A percentile compares a stretch with the other conserved stretches of the same genome.
phyloP scores from a whole-genome alignment of 2,888 invertebrate genomes.

The Lacanobia wlatinum region DNA sequence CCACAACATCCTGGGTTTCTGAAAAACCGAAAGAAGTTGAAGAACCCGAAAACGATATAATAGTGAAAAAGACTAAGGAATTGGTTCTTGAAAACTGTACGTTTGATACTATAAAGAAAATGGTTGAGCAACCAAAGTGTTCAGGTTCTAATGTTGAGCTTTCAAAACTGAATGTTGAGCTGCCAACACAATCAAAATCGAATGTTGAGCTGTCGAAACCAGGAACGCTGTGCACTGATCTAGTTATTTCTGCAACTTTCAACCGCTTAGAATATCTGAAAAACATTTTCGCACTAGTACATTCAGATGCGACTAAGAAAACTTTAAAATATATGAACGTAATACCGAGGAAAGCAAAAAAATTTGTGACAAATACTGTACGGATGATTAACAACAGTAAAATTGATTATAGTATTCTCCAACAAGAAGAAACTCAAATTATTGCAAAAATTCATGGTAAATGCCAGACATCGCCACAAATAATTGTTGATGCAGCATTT shows the following conservation, averaged over 20 bases:
- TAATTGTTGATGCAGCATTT: not conserved
- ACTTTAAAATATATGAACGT: not conserved
- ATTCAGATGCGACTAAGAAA: not conserved
- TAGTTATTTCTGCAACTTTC: not conserved
- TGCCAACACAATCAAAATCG: not conserved
- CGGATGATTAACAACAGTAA: not conserved
- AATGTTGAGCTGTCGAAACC: not conserved
- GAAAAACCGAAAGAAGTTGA: not conserved
- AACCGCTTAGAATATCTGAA: slow-evolving; percentile 20
- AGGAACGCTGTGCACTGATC: not conserved
- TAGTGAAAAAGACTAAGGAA: slow-evolving; percentile 18
- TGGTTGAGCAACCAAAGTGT: not conserved
- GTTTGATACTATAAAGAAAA: not conserved
- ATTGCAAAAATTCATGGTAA: not conserved
- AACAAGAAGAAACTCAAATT: accelerated
- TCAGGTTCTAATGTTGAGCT: not conserved
- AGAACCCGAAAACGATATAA: slow-evolving; percentile 10
- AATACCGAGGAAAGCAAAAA: not conserved
- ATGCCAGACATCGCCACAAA: not conserved
- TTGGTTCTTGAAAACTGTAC: slow-evolving; percentile 9
- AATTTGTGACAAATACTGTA: not conserved
- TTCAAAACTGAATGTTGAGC: not conserved
- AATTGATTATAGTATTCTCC: not conserved
- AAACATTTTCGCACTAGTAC: slow-evolving; percentile 2
- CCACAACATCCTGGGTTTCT: not conserved